Evolutionary conservation across 2,888 invertebrate genomes (phyloP), one percentile per base, ranked within the genome.

Genomic region (Aphodius granarius): DNA sequence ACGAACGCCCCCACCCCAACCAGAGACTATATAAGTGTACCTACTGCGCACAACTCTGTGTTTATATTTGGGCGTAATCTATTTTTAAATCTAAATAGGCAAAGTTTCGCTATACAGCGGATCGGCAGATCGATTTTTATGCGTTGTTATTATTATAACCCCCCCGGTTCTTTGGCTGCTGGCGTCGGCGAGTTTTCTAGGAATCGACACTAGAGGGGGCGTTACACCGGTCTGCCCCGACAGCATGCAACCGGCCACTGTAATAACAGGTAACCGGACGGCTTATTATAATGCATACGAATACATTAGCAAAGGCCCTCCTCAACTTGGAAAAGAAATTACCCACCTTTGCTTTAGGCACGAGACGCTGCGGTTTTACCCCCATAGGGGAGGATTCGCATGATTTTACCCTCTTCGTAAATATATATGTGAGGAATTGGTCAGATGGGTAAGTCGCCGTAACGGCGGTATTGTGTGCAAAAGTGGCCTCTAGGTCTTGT

Each of bases 231-330:
- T 68, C 20, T 22, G 68, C 68, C 68, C 22, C 19, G n/a, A 19
- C 80, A 80, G 80, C 83, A 83, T 83, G 83, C 83, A 83, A 83
- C 81, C 79, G 68, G 20, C 68, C 77, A 79, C 78, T 78, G 77
- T 83, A 83, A 82, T 83, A 82, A 82, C 80, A 81, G 81, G 81
- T 82, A 78, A 72, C 68, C 68, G 22, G 74, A 68, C 71, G 65
- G 68, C 70, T 77, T 75, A 75, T 77, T 77, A 77, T 73, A 65
- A 74, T 75, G 75, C 77, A 74, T 77, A 73, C 63, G 77, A 77
- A 75, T 75, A 77, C 64, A 75, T 75, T 66, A 75, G 68, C 20
- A 20, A n/a, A 21, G 68, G 68, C 2, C 68, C 21, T 21, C 68
- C 21, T 21, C 20, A 21, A 22, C 20, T 66, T 20, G 66, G 66